These are phyloP conservation scores for Eurytemora carolleeae DNA, from an alignment of 1,140 invertebrate genomes.

Conservation along the genomic window DNA sequence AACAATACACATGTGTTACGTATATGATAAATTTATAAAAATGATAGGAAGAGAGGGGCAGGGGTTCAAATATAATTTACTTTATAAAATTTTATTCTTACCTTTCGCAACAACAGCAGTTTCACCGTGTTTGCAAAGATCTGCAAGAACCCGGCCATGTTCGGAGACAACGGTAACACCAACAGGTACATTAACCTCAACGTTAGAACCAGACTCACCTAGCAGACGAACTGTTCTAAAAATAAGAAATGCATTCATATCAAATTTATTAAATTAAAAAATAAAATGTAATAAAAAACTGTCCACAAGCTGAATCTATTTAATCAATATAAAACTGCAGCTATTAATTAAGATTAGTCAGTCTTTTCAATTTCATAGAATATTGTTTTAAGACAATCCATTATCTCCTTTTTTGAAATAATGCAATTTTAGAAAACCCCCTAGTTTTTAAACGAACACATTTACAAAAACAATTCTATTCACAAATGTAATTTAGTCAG, in stretches of 20 bases:
- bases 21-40: not conserved
- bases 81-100: too few relatives aligned
- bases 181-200: not conserved
- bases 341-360: not conserved
- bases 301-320: not conserved
- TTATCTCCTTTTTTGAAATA: too few relatives aligned
- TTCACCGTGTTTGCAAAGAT: conserved; percentile 46
- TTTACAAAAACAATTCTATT: too few relatives aligned
- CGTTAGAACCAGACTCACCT: not conserved
- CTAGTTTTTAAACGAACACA: too few relatives aligned
- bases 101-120: conserved; percentile 26
- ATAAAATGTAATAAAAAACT: conserved; percentile 1
- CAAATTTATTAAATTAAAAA: conserved; percentile 4
- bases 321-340: too few relatives aligned
- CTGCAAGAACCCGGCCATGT: conserved; percentile 32
- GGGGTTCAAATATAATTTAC: too few relatives aligned
- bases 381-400: too few relatives aligned
- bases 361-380: too few relatives aligned
- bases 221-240: not conserved
- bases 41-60: not conserved
- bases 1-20: too few relatives aligned
- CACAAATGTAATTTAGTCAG: too few relatives aligned
- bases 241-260: not conserved
- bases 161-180: not conserved
- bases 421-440: too few relatives aligned